phyloP scores from a whole-genome alignment of 1,140 invertebrate genomes.

The Anthonomus grandis region DNA sequence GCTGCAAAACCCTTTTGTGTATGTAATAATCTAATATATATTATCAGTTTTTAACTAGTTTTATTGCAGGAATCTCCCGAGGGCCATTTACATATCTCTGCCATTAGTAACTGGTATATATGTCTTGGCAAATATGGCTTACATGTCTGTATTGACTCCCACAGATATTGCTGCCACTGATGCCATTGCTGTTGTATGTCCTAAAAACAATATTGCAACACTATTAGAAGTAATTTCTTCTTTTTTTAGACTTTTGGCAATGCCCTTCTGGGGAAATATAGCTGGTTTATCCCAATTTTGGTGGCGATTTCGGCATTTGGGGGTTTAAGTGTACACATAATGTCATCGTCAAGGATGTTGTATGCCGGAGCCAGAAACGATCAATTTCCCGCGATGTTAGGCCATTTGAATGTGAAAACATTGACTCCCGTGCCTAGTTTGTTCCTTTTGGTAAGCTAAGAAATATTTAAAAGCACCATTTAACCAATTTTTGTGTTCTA shows the following conservation, averaged over 20 bases:
- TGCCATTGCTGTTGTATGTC: slow-evolving; percentile 92
- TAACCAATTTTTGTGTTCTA: background rate
- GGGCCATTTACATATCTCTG: slow-evolving; percentile 90
- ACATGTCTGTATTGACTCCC: slow-evolving; percentile 85
- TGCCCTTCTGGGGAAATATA: slow-evolving; percentile 64
- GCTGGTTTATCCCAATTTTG: slow-evolving; percentile 79
- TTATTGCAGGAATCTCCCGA: slow-evolving; percentile 78
- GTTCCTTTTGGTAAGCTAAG: slow-evolving; percentile 80
- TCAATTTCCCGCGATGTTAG: slow-evolving; percentile 80
- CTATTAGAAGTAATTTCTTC: background rate
- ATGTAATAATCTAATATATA: slow-evolving; percentile 41
- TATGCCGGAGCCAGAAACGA: slow-evolving; percentile 89
- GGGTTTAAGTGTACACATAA: slow-evolving; percentile 84
- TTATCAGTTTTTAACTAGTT: background rate
- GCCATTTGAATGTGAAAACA: slow-evolving; percentile 78
- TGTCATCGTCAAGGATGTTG: slow-evolving; percentile 86
- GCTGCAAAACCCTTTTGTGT: slow-evolving; percentile 86
- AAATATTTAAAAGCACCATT: slow-evolving; percentile 5
- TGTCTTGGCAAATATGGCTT: slow-evolving; percentile 88
- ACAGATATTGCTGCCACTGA: slow-evolving; percentile 78
- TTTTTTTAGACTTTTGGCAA: slow-evolving; percentile 74
- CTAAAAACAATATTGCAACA: background rate
- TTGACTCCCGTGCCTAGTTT: slow-evolving; percentile 83
- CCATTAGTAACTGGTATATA: slow-evolving; percentile 90
- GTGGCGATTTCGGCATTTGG: slow-evolving; percentile 85